Evolutionary conservation across 2,888 invertebrate genomes (phyloP), one percentile per base, ranked within the genome.

Genomic region (Timandra comae): DNA sequence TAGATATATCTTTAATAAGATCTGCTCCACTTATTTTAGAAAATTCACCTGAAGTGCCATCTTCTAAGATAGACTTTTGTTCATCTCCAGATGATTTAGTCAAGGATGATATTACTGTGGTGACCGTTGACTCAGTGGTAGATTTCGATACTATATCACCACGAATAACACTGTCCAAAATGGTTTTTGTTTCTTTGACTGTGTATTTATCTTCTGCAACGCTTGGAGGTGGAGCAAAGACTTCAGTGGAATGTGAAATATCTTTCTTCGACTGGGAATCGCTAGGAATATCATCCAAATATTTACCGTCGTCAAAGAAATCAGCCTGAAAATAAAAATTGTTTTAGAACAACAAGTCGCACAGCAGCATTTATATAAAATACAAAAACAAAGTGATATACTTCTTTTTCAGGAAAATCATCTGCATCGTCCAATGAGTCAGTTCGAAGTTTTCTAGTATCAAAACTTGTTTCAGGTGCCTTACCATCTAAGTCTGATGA

Each of bases 381-480:
- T n/a, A 22, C 7, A 13, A 16, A 21, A 29, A 7, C 7, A 22
- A 30, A 10, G 27, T 20, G 4, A 20, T 7, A 38, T 62, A 84
- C 86, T 65, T 86, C 86, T 67, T 79, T 86, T 55, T 87, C 86
- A 5, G 86, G 85, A 33, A 86, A 85, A 46, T 87, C 86, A 47
- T 87, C 86, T 13, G 86, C 86, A 33, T 87, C 86, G 43, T 87
- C 86, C 2, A 87, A 65, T 1, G 86, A 87, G 50, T 87, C 86
- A 0, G 86, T 86, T 25, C 84, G 68, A 12, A 86, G 56, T 63
- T 86, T 86, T 30, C 67, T 72, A 0, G 85, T 46, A 46, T 87
- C 86, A 55, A 84, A 87, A 63, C 79, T 81, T 10, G 82, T 72
- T 3, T 59, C 41, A 2, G 73, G 63, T 21, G 63, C 41, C 63